Evolutionary conservation across 2,888 invertebrate genomes (phyloP).

Genomic region (Drosophila nr. fundita): DNA sequence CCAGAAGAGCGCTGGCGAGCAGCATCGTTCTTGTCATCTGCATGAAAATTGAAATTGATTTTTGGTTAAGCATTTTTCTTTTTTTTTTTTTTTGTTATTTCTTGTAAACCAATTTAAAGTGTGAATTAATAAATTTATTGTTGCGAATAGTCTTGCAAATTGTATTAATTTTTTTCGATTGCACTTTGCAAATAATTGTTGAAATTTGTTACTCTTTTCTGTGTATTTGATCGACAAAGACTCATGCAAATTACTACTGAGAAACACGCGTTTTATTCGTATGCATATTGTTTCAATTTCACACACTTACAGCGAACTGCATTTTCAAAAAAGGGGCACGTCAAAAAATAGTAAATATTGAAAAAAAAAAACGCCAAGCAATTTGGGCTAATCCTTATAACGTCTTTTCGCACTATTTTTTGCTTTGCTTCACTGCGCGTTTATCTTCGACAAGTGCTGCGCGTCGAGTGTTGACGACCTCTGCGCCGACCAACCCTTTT

Average conservation of each 20-base stretch:
- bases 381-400: conserved; percentile 46
- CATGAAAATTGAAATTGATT: conserved; percentile 25
- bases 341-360: conserved; percentile 26
- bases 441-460: conserved; percentile 53
- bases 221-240: background rate
- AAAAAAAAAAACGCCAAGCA: conserved; percentile 25
- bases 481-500: conserved; percentile 69
- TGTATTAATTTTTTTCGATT: background rate
- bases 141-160: background rate
- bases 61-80: background rate
- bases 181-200: background rate
- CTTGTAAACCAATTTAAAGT: background rate
- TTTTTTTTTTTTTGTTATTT: background rate
- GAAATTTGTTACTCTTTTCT: background rate
- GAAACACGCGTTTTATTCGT: background rate
- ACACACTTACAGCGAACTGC: conserved; percentile 59
- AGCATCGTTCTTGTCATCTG: conserved; percentile 54
- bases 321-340: conserved; percentile 38
- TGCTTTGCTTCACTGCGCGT: conserved; percentile 20
- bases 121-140: background rate
- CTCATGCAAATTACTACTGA: background rate
- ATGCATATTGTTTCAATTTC: conserved; percentile 13
- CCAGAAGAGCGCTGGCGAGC: conserved; percentile 31
- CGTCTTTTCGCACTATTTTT: conserved; percentile 4
- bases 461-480: conserved; percentile 70